Base-by-base conservation (phyloP, 2,113 vertebrate species). In the Chlorodrepanis virens region DNA sequence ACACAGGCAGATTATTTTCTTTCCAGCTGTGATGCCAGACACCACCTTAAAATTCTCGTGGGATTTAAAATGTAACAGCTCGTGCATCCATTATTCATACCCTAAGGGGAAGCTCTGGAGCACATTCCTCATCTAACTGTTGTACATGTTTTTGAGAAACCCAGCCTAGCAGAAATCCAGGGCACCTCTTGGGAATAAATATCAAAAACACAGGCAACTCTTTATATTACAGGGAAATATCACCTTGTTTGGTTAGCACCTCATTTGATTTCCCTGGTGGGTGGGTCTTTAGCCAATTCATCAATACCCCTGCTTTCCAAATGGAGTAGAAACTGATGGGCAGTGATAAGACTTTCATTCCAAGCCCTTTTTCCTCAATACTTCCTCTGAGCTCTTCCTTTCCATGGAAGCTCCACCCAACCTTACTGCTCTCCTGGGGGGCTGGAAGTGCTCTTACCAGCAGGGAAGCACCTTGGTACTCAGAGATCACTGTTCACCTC, bases 381-480 rank as follows among this genome's bases (percentile, higher is more conserved):
- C 2, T 35, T 39, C 39, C 57, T 76, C 75, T 35, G 42, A 86
- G 35, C 28, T 54, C 47, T 61, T 69, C 29, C 28, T 25, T 67
- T 49, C 64, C 33, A 4, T 12, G 9, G 63, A 47, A 76, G n/a
- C 15, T 40, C n/a, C 1, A 1, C 50, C 45, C 2, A 1, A 11
- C 7, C 47, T 59, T 16, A 35, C 44, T 50, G 67, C 42, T 77
- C 54, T 64, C 19, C 72, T 57, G 29, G 22, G 40, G 14, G 68
- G 7, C 68, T 49, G 28, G 28, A 52, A 40, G 17, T 20, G 39
- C 20, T 42, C 72, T 23, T 14, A 13, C n/a, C 27, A 27, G 29
- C 10, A 18, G 2, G 17, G 65, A 44, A 79, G 5, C 5, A 71
- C 28, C 9, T 63, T 42, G 12, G 5, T 22, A 25, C 39, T 49